Evolutionary conservation across 1,140 invertebrate species (phyloP).

Genomic region (Wiebesia pumilae): DNA sequence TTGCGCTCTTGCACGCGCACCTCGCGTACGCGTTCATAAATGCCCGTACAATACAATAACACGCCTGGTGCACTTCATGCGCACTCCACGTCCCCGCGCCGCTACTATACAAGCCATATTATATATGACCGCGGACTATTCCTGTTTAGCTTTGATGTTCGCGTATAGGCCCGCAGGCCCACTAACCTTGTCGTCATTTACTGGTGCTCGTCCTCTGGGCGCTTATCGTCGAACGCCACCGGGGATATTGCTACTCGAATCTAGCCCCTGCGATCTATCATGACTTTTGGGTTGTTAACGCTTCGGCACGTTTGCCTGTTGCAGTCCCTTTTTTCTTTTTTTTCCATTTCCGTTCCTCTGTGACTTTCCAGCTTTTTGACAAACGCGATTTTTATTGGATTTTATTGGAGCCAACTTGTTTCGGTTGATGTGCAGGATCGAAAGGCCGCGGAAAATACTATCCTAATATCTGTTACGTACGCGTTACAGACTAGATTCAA

Average conservation of each 20-base stretch:
- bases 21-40: constrained; percentile 68
- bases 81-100: constrained; percentile 70
- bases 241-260: neutral
- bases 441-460: too few species aligned
- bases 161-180: neutral
- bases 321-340: neutral
- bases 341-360: too few species aligned
- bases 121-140: neutral
- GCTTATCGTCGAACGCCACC: neutral
- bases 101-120: neutral
- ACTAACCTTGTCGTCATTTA: too few species aligned
- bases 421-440: too few species aligned
- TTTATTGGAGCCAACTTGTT: too few species aligned
- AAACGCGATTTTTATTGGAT: too few species aligned
- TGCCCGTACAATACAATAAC: constrained; percentile 35
- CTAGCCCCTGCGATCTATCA: neutral
- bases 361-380: too few species aligned
- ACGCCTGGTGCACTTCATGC: constrained; percentile 69
- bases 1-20: constrained; percentile 58
- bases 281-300: constrained; percentile 7
- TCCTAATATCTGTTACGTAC: too few species aligned
- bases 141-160: neutral
- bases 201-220: too few species aligned
- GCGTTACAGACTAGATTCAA: too few species aligned
- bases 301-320: neutral